phyloP scores from a whole-genome alignment of 2,113 vertebrate genomes.

The Cavia aperea region DNA sequence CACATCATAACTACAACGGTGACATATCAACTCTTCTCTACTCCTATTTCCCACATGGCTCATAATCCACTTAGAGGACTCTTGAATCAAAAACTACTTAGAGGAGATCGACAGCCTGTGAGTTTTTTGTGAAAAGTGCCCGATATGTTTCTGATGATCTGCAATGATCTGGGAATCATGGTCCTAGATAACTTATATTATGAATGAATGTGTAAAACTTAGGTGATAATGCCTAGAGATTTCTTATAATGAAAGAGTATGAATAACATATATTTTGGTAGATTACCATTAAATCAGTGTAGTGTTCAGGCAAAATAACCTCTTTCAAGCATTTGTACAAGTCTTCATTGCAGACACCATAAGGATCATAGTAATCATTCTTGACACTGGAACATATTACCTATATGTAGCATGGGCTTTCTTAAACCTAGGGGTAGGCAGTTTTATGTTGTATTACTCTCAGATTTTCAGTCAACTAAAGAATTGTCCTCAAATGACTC shows the following conservation, averaged over 20 bases:
- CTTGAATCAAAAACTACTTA: neutral
- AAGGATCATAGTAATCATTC: neutral
- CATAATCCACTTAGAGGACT: neutral
- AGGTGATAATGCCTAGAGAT: neutral
- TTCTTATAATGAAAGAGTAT: neutral
- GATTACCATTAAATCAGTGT: neutral
- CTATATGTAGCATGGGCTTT: neutral
- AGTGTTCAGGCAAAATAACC: neutral
- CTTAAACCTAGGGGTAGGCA: neutral
- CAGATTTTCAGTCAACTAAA: neutral
- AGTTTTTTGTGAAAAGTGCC: neutral
- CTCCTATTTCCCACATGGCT: neutral
- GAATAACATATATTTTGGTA: conserved; percentile 1
- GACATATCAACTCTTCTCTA: neutral
- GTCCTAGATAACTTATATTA: neutral
- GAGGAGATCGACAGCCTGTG: neutral
- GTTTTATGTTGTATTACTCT: neutral
- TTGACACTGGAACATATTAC: neutral
- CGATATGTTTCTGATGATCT: neutral
- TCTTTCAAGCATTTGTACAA: neutral
- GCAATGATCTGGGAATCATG: neutral
- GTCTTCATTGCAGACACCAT: neutral
- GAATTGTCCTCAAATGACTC: neutral
- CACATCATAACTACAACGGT: neutral
- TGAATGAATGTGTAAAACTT: neutral